These are phyloP conservation scores for Apis dorsata DNA, from an alignment of 1,140 invertebrate genomes.

Conservation along the genomic window DNA sequence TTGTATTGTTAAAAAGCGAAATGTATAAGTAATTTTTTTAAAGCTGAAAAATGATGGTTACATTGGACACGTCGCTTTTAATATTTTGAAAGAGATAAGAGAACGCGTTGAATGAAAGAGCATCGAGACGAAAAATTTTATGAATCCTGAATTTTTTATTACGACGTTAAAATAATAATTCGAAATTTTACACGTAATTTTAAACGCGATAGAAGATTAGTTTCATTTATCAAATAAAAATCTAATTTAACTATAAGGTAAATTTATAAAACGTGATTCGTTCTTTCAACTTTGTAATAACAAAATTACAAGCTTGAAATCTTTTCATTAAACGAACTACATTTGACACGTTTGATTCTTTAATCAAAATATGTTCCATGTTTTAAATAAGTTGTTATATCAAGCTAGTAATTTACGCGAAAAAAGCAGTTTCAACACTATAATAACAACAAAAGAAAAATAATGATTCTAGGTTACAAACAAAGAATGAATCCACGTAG, in stretches of 20 bases:
- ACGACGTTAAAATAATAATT: background rate
- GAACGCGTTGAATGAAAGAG: too few relatives aligned
- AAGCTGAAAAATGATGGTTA: too few relatives aligned
- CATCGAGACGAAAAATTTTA: too few relatives aligned
- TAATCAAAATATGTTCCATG: background rate
- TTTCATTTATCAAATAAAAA: background rate
- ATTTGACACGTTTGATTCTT: background rate
- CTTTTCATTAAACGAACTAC: background rate
- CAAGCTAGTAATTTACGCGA: constrained; percentile 10
- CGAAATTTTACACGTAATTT: background rate
- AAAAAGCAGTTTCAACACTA: constrained; percentile 3
- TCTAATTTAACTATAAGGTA: background rate
- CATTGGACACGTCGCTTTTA: too few relatives aligned
- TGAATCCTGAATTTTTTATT: background rate
- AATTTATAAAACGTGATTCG: background rate
- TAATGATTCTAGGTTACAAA: constrained; percentile 31
- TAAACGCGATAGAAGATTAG: background rate
- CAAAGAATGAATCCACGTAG: background rate
- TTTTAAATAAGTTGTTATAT: background rate
- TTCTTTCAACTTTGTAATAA: too few relatives aligned
- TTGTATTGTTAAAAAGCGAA: too few relatives aligned
- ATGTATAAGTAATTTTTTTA: too few relatives aligned
- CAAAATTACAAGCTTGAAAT: background rate
- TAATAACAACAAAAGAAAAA: constrained; percentile 40
- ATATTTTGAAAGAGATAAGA: too few relatives aligned